phyloP scores from a whole-genome alignment of 2,113 vertebrate species.

The Oncorhynchus gorbuscha region DNA sequence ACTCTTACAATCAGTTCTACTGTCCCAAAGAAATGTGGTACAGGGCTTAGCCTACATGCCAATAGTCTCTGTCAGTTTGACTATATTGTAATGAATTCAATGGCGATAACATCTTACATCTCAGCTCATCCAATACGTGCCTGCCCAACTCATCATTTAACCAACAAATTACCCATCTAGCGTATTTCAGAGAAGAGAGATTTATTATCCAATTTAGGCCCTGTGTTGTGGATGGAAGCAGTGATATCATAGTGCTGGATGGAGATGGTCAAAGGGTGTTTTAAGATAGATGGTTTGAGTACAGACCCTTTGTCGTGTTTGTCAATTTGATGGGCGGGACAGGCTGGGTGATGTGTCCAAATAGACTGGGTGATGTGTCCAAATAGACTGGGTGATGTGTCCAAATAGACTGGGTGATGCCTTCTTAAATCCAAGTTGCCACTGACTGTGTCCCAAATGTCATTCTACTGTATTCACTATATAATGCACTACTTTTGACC shows the following conservation, averaged over 20 bases:
- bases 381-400: no score
- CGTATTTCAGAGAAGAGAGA: constrained; percentile 44
- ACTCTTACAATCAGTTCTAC: background rate
- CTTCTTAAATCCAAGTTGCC: no score
- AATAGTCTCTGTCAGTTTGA: background rate
- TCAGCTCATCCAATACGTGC: constrained; percentile 43
- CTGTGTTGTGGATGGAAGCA: constrained; percentile 25
- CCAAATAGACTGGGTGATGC: no score
- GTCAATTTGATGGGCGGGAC: no score
- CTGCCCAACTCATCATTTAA: constrained; percentile 49
- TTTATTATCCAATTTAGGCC: constrained; percentile 65
- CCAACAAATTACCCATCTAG: constrained; percentile 61
- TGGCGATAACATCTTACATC: constrained; percentile 24
- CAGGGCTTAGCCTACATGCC: no score
- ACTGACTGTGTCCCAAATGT: no score
- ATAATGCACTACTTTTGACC: no score
- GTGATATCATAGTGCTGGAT: constrained; percentile 53
- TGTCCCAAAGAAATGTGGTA: no score
- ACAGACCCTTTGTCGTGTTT: constrained; percentile 11
- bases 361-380: no score
- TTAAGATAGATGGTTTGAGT: no score
- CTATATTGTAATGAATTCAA: constrained; percentile 30
- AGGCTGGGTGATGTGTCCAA: no score
- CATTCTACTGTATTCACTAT: no score
- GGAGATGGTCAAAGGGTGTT: constrained; percentile 26